A percentile compares a stretch with the other conserved stretches of the same genome.
These are phyloP conservation scores for Podarcis siculus DNA, from an alignment of 2,797 vertebrate genomes.

Conservation along the genomic window DNA sequence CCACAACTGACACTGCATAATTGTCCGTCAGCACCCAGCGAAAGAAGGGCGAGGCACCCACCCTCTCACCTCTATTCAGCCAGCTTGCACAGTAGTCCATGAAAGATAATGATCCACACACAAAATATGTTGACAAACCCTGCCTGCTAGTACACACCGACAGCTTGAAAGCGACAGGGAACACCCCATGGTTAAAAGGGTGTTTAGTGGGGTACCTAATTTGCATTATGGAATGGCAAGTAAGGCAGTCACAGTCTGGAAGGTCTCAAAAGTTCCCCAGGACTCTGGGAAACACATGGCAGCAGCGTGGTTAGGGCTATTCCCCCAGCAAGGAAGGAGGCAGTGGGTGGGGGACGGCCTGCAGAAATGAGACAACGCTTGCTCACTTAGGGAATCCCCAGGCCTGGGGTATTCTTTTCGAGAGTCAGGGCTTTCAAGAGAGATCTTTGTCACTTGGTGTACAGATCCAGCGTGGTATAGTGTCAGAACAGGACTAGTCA, in stretches of 20 bases:
- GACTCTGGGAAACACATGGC: background rate
- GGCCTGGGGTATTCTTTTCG: background rate
- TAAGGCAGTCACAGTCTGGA: background rate
- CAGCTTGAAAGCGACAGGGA: background rate
- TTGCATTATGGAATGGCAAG: background rate
- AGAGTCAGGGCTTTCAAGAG: background rate
- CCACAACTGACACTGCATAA: background rate
- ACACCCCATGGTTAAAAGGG: background rate
- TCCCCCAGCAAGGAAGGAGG: background rate
- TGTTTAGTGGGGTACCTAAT: background rate
- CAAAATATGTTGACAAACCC: background rate
- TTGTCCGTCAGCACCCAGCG: background rate
- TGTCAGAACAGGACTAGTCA: too few relatives aligned
- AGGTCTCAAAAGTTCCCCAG: conserved; percentile 10
- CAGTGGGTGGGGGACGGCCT: background rate
- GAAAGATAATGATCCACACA: background rate
- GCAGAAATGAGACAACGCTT: background rate
- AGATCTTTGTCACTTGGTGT: background rate
- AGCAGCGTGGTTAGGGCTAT: too few relatives aligned
- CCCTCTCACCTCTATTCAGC: background rate
- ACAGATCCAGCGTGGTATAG: background rate
- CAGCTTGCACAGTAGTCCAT: background rate
- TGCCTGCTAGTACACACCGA: background rate
- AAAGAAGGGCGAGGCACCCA: background rate
- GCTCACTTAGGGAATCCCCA: background rate